phyloP scores from a whole-genome alignment of 2,888 invertebrate species.

The Catocala nupta region DNA sequence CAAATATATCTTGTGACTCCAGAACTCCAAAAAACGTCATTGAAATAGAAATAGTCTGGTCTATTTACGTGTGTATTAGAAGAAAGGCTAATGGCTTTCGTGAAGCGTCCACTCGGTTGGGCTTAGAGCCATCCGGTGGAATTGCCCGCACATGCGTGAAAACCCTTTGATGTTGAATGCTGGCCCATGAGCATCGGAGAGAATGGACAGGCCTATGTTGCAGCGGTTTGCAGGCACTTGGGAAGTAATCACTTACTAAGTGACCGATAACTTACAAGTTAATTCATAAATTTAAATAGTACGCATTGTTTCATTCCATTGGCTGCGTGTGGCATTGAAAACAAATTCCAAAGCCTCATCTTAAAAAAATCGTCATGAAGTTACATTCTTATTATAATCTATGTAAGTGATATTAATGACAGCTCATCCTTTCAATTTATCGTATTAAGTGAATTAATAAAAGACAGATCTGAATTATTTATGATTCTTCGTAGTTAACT shows the following conservation, averaged over 20 bases:
- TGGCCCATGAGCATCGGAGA: constrained; percentile 37
- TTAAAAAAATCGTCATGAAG: no score
- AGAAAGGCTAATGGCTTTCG: constrained; percentile 52
- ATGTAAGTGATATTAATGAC: no score
- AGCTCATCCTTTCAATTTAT: no score
- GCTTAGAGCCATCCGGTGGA: constrained; percentile 57
- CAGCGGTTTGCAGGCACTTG: constrained; percentile 29
- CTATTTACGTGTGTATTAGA: constrained; percentile 46
- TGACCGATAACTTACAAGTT: not conserved
- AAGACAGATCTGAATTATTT: not conserved
- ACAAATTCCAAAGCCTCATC: no score
- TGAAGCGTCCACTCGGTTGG: constrained; percentile 54
- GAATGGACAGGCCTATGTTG: constrained; percentile 28
- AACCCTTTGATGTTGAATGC: constrained; percentile 60
- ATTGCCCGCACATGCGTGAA: constrained; percentile 75
- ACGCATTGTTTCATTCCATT: no score
- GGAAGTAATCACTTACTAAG: constrained; percentile 8
- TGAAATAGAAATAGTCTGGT: constrained; percentile 42
- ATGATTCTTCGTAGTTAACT: not conserved
- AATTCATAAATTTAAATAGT: not conserved
- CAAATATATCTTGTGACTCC: constrained; percentile 29
- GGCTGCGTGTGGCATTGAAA: no score
- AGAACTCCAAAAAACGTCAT: constrained; percentile 32
- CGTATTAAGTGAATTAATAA: no score
- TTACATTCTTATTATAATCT: no score